Base-by-base conservation (phyloP, 2,888 invertebrate genomes). In the Amblyteles armatorius region DNA sequence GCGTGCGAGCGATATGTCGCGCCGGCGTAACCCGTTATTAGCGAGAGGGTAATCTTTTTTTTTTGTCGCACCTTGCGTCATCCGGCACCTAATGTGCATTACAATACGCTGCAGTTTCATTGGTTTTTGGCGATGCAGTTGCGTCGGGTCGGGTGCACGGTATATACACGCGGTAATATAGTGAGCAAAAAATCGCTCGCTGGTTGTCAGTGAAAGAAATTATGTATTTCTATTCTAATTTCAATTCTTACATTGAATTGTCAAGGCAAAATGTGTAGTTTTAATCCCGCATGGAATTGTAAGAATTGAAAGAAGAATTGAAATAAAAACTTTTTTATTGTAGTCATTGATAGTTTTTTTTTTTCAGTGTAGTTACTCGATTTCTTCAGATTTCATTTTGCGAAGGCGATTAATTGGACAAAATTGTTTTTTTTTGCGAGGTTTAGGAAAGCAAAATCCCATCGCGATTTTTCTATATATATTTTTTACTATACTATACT, bases 21-120 rank as follows among this genome's bases (percentile, higher is more conserved):
- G 44, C 19, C 26, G 63, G 44, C 48, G 60, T 69, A 78, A 73
- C 52, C 44, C 36, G 73, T 81, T 81, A 78, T 84, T 84, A 84
- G 78, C 68, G 63, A 63, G 48, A 78, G 55, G 78, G 63, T 73
- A 74, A 78, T 84, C 73, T 48, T 48, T 48, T 48, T 52, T 48
- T 69, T 79, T 82, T 74, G 74, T 69, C 55, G 60, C n/a, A 40
- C 77, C 67, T 68, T 68, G 68, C 33, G 6, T 63, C 50, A 26
- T 29, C 48, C 2, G 40, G 68, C 48, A 48, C 44, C 63, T 63
- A 71, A 72, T 72, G 22, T 79, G 50, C 36, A 40, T 52, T 63
- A 63, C 63, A 63, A 71, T 50, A 7, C 50, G 60, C 5, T 13
- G 16, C 7, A 1, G 63, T 4, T 29, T 4, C 63, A 63, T 16